Conservation (phyloP, 2,113 vertebrate species). For the Motacilla alba region DNA sequence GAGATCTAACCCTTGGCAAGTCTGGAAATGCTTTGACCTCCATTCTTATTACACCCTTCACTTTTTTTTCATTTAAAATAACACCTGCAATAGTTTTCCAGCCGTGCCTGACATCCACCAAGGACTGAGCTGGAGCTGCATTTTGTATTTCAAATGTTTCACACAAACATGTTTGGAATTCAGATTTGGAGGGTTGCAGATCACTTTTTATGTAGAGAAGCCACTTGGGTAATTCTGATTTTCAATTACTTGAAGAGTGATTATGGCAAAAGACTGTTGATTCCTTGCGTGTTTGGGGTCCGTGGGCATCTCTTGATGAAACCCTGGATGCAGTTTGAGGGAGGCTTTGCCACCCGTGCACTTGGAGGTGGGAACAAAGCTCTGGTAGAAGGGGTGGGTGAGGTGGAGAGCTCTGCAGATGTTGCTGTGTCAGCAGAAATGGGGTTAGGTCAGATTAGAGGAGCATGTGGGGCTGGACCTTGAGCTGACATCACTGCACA, state of each 20-base stretch:
- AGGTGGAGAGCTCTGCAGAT: not conserved
- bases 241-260: constrained; percentile 7
- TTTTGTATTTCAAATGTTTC: not conserved
- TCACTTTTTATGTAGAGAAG: not conserved
- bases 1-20: not conserved
- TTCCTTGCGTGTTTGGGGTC: not conserved
- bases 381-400: not conserved
- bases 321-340: not conserved
- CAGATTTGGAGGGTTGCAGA: not conserved
- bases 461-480: not conserved
- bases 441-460: not conserved
- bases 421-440: not conserved
- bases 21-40: not conserved
- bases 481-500: not conserved
- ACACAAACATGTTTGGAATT: not conserved
- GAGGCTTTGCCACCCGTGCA: not conserved
- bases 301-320: not conserved
- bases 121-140: not conserved
- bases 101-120: not conserved
- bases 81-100: not conserved
- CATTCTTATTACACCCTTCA: not conserved
- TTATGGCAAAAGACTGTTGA: not conserved
- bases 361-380: not conserved
- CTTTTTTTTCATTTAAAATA: not conserved
- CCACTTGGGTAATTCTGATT: constrained; percentile 5